phyloP scores from a whole-genome alignment of 2,888 invertebrate species.

The Trachelus troglodyta region DNA sequence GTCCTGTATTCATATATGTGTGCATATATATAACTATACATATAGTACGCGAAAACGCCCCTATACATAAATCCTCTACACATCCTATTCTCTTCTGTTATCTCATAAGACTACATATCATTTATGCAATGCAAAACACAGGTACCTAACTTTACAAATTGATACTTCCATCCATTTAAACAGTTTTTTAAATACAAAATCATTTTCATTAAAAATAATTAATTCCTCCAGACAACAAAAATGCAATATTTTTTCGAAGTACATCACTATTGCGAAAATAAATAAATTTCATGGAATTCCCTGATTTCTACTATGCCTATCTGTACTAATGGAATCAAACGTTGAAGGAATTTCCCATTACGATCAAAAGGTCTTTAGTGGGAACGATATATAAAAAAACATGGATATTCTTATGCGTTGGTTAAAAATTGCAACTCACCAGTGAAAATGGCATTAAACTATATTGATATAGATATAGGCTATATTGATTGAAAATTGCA shows the following conservation, averaged over 20 bases:
- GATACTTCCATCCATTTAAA: not conserved
- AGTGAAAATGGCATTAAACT: not conserved
- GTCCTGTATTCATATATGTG: not conserved
- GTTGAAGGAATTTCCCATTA: not conserved
- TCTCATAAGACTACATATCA: not conserved
- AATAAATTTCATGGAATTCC: not conserved
- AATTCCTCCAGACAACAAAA: not conserved
- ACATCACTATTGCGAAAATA: not conserved
- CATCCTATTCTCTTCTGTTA: not conserved
- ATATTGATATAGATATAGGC: not conserved
- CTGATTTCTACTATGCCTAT: not conserved
- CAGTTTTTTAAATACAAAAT: not conserved
- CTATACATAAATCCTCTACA: not conserved
- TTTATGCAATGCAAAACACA: not conserved
- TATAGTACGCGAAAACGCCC: not conserved
- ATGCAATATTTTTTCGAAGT: not conserved
- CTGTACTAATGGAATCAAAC: not conserved
- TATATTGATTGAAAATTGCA: not conserved
- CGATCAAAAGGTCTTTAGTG: not conserved
- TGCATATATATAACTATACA: not conserved
- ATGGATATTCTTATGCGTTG: not conserved
- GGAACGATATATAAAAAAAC: not conserved
- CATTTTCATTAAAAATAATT: not conserved
- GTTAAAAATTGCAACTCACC: not conserved
- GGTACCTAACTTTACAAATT: not conserved